Conservation (phyloP, 1,140 invertebrate species). For the Drosophila repletoides region DNA sequence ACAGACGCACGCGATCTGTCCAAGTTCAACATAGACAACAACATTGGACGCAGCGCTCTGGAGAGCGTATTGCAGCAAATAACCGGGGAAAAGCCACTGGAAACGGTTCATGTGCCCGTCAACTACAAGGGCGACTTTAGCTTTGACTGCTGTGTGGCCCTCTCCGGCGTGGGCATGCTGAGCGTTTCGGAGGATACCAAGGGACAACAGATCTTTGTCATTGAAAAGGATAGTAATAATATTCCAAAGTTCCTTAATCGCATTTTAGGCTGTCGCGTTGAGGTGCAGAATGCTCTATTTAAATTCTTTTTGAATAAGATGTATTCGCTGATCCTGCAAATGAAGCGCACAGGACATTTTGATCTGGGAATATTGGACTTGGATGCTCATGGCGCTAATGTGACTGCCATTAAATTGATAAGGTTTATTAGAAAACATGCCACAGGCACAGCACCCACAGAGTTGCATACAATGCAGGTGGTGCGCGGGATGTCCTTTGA, state of each 20-base stretch:
- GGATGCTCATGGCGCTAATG: slow-evolving; percentile 93
- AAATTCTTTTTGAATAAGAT: slow-evolving; percentile 98
- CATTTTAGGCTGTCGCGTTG: slow-evolving; percentile 98
- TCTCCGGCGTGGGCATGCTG: slow-evolving; percentile 96
- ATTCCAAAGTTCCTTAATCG: slow-evolving; percentile 99
- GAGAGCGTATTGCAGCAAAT: slow-evolving; percentile 95
- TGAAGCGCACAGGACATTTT: slow-evolving; percentile 90
- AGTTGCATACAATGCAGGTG: slow-evolving; percentile 94
- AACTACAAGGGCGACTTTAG: slow-evolving; percentile 95
- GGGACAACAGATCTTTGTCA: slow-evolving; percentile 86
- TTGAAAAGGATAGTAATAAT: slow-evolving; percentile 98
- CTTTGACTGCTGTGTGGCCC: slow-evolving; percentile 92
- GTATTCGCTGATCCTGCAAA: slow-evolving; percentile 91
- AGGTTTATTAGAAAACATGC: slow-evolving; percentile 92
- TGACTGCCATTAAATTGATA: slow-evolving; percentile 89
- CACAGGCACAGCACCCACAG: slow-evolving; percentile 94
- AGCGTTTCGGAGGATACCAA: slow-evolving; percentile 91
- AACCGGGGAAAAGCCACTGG: slow-evolving; percentile 87
- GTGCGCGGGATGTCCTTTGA: slow-evolving; percentile 95
- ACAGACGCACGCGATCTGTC: slow-evolving; percentile 98
- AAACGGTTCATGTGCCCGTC: slow-evolving; percentile 10
- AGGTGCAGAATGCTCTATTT: slow-evolving; percentile 97
- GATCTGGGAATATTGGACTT: slow-evolving; percentile 96
- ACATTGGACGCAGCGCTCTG: slow-evolving; percentile 95
- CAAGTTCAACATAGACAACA: slow-evolving; percentile 99